Evolutionary conservation across 2,888 invertebrate species (phyloP).

Genomic region (Alviniconcha strummeri): DNA sequence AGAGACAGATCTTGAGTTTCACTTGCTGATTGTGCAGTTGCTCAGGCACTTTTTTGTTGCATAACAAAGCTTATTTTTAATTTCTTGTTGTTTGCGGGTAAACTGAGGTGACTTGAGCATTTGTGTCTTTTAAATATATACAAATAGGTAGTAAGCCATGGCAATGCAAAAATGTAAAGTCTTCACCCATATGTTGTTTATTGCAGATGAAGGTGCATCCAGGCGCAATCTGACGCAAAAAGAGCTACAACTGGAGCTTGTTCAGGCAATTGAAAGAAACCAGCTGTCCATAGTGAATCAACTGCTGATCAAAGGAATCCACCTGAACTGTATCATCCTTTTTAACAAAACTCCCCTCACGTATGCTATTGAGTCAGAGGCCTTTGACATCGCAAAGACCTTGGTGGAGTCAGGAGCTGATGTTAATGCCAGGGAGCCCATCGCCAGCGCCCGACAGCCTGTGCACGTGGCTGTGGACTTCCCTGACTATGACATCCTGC

Average conservation of each 20-base stretch:
- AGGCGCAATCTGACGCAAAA: no score
- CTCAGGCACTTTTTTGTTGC: no score
- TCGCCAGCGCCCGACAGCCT: background rate
- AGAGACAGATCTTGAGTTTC: no score
- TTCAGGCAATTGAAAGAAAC: conserved; percentile 35
- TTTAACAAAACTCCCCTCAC: conserved; percentile 1
- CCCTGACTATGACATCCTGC: background rate
- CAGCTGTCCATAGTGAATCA: background rate
- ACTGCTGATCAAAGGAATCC: background rate
- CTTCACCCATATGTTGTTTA: background rate
- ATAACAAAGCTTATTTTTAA: no score
- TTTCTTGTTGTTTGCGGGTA: no score
- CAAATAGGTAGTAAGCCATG: no score
- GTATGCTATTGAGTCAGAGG: background rate
- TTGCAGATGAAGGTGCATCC: background rate
- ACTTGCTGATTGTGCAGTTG: no score
- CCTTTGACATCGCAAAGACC: background rate
- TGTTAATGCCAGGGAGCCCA: background rate
- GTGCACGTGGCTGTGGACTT: background rate
- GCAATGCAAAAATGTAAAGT: background rate
- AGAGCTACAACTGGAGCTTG: conserved; percentile 4
- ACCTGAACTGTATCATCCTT: conserved; percentile 2
- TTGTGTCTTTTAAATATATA: no score
- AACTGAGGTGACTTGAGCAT: no score
- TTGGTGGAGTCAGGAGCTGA: background rate